phyloP scores from a whole-genome alignment of 2,888 invertebrate genomes.

The Caenorhabditis doughertyi region DNA sequence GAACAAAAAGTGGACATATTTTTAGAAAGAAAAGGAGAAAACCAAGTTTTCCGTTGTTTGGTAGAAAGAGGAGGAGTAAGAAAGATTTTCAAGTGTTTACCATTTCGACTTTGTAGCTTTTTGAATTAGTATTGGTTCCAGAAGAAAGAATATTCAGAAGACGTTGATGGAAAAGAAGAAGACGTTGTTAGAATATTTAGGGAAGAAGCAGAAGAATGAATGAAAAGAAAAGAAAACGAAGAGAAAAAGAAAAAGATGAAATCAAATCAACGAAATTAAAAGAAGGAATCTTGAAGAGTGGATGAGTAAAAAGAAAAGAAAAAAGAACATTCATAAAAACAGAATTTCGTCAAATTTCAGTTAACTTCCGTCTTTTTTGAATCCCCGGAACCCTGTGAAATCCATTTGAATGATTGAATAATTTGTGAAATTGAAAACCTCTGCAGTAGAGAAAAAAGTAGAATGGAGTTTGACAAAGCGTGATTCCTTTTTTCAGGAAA shows the following conservation, averaged over 20 bases:
- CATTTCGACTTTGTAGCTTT: conserved; percentile 26
- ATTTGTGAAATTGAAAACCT: conserved; percentile 16
- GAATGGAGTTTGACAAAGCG: conserved; percentile 27
- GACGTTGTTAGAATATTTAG: too few relatives aligned
- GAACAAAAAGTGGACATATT: conserved; percentile 22
- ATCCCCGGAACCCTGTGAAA: neutral
- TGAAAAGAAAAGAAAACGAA: conserved; percentile 1
- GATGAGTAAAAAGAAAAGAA: conserved; percentile 5
- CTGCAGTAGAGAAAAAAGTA: conserved; percentile 4
- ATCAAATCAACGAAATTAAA: conserved; percentile 56
- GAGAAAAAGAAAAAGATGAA: conserved; percentile 6
- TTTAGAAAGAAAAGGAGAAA: conserved; percentile 5
- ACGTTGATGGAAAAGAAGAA: neutral
- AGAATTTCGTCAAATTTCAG: neutral
- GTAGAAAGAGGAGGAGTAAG: conserved; percentile 12
- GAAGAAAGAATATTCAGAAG: conserved; percentile 12
- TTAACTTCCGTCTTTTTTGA: neutral
- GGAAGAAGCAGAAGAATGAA: conserved; percentile 22
- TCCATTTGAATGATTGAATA: conserved; percentile 25
- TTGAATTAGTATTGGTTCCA: neutral
- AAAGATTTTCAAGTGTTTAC: conserved; percentile 60
- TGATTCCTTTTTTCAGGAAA: conserved; percentile 37
- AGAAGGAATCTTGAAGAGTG: neutral
- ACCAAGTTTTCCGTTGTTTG: conserved; percentile 23
- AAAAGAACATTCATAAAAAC: conserved; percentile 11